phyloP scores from a whole-genome alignment of 2,113 vertebrate species.

The Leptobrachium ailaonicum region DNA sequence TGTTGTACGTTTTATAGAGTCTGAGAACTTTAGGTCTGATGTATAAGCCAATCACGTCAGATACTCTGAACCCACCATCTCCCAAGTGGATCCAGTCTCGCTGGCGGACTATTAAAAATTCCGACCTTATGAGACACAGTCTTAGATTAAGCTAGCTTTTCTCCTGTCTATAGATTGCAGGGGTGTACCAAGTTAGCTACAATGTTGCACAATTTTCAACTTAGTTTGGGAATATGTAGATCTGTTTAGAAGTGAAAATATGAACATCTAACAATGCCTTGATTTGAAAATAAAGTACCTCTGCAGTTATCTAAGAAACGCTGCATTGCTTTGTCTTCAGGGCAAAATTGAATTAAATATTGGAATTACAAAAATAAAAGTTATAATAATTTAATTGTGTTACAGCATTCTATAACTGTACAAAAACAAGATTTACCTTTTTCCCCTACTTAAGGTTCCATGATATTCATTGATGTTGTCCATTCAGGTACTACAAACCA shows the following conservation, averaged over 20 bases:
- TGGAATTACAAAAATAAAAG: too few relatives aligned
- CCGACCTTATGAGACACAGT: constrained; percentile 34
- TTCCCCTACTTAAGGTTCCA: too few relatives aligned
- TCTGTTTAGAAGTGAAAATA: neutral
- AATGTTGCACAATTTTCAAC: constrained; percentile 5
- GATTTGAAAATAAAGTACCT: neutral
- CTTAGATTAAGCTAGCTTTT: constrained; percentile 13
- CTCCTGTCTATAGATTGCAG: constrained; percentile 17
- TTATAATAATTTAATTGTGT: too few relatives aligned
- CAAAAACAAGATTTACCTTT: too few relatives aligned
- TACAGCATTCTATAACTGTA: too few relatives aligned
- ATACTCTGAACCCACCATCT: constrained; percentile 30
- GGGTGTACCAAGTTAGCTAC: neutral
- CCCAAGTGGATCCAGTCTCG: constrained; percentile 18
- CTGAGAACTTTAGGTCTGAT: constrained; percentile 40
- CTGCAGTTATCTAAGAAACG: too few relatives aligned
- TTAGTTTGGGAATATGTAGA: constrained; percentile 11
- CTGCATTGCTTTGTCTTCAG: too few relatives aligned
- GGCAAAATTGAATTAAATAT: too few relatives aligned
- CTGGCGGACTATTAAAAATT: constrained; percentile 26
- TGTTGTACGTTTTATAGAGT: constrained; percentile 41
- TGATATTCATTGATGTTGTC: too few relatives aligned
- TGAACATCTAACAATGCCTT: neutral
- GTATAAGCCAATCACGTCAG: constrained; percentile 42
- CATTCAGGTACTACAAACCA: too few relatives aligned